Evolutionary conservation across 2,113 vertebrate genomes (phyloP), one percentile per base, ranked within the genome.

Genomic region (Cettia cetti): DNA sequence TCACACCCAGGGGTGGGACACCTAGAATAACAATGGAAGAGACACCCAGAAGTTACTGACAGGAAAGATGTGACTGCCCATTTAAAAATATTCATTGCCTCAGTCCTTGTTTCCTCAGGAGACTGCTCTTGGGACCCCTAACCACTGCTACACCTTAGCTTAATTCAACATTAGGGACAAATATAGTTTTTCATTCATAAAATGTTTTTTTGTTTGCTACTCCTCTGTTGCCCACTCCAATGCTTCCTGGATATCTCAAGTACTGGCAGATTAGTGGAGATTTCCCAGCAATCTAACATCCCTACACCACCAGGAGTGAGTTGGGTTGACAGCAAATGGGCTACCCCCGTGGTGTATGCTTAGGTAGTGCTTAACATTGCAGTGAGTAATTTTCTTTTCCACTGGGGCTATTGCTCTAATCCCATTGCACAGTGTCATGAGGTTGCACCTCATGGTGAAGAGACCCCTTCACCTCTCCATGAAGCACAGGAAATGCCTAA

Each of bases 1-100:
- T 99, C 99, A 93, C 99, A 99, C 93, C 99, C 99, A 95, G 99
- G 99, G 35, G 99, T 99, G 92, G 99, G 99, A 98, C 99, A 99
- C 98, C 99, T 99, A 97, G 96, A 97, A 98, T 96, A 96, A 97
- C 44, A 92, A 90, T 10, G 24, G 52, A 90, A 95, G 47, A 96
- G 50, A 98, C 97, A 98, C 3, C 9, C 57, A 90, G 37, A 28
- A 39, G 69, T 96, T 92, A 97, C 56, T 74, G 56, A 50, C 59
- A 91, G 39, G 47, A 86, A 89, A 66, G 39, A 49, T 11, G 13
- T 0, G 94, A 66, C 17, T 45, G 11, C 11, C n/a, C 37, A 44
- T 49, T 53, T 72, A 71, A 86, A 94, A 82, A 59, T 16, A 92
- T 23, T 82, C 4, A 83, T 23, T 90, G 57, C 10, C 37, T 82